Percentiles rank a stretch among this genome's conserved stretches.
These are phyloP conservation scores for Calosoma granatense DNA, from an alignment of 1,140 invertebrate genomes.

Conservation along the genomic window DNA sequence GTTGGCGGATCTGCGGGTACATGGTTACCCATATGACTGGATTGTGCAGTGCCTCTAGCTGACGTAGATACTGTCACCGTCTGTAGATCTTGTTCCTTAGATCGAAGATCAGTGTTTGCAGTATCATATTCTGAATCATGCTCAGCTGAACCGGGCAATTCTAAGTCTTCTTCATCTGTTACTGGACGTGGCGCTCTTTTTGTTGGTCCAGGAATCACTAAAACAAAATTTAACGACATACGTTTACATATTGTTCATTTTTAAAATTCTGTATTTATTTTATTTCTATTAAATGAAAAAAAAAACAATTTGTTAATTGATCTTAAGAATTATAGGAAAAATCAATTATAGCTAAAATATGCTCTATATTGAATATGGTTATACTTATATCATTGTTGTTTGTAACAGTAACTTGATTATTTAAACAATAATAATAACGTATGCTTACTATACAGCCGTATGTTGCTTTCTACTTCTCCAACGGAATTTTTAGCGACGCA, in stretches of 20 bases:
- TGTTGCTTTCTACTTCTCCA: slow-evolving; percentile 79
- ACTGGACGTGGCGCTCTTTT: slow-evolving; percentile 23
- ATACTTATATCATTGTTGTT: no score
- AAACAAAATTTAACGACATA: slow-evolving; percentile 13
- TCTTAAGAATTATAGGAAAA: no score
- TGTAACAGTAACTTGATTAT: no score
- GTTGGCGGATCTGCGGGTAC: slow-evolving; percentile 21
- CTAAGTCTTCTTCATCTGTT: slow-evolving; percentile 32
- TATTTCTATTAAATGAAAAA: no score
- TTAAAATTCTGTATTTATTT: slow-evolving; percentile 15
- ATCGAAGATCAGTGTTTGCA: no score
- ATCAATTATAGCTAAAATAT: background rate
- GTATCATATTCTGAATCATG: slow-evolving; percentile 27
- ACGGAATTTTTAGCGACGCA: slow-evolving; percentile 88
- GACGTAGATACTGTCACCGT: slow-evolving; percentile 16
- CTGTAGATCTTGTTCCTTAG: slow-evolving; percentile 11
- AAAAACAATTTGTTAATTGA: no score
- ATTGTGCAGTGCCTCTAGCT: slow-evolving; percentile 14
- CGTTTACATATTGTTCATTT: slow-evolving; percentile 17
- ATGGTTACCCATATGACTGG: slow-evolving; percentile 17
- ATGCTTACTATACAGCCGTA: slow-evolving; percentile 78
- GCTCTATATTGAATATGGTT: background rate
- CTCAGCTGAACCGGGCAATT: slow-evolving; percentile 34
- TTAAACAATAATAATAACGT: no score
- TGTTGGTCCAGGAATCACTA: slow-evolving; percentile 45